A percentile compares a stretch with the other conserved stretches of the same genome.
Evolutionary conservation across 2,888 invertebrate genomes (phyloP).

Genomic region (Erebia epiphron): DNA sequence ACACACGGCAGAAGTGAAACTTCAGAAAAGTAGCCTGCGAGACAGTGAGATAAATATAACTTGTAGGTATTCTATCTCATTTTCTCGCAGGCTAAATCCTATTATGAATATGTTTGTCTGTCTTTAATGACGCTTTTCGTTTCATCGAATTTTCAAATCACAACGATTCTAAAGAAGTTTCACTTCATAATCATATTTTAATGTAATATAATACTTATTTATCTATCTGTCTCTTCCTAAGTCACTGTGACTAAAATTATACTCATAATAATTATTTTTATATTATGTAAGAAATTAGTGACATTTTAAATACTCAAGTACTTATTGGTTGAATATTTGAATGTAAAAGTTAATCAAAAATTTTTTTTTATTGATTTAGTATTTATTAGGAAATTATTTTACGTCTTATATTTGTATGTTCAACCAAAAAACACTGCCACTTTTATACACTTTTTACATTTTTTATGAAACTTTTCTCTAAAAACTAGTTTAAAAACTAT

Average conservation of each 20-base stretch:
- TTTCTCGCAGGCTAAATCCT: no score
- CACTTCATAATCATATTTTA: neutral
- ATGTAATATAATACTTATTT: neutral
- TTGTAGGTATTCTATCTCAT: no score
- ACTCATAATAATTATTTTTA: neutral
- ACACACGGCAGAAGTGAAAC: no score
- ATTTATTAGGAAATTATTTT: slow-evolving; percentile 28
- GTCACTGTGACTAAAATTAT: slow-evolving; percentile 9
- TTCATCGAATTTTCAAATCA: no score
- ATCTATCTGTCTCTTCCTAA: neutral
- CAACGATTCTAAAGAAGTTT: no score
- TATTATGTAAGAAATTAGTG: neutral
- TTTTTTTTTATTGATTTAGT: slow-evolving; percentile 9
- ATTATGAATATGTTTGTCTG: no score
- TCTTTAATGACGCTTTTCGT: no score
- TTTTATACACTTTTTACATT: slow-evolving; percentile 26
- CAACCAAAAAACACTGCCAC: slow-evolving; percentile 28
- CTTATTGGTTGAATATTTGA: slow-evolving; percentile 6
- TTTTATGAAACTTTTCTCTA: slow-evolving; percentile 10
- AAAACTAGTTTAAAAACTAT: slow-evolving; percentile 21
- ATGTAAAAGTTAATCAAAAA: neutral
- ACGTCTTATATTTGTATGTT: slow-evolving; percentile 24
- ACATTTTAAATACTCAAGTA: slow-evolving; percentile 10
- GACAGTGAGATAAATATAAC: no score
- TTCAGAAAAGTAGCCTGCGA: no score